These are phyloP conservation scores for Drosophila phalerata DNA, from an alignment of 2,888 invertebrate species.

Conservation along the genomic window DNA sequence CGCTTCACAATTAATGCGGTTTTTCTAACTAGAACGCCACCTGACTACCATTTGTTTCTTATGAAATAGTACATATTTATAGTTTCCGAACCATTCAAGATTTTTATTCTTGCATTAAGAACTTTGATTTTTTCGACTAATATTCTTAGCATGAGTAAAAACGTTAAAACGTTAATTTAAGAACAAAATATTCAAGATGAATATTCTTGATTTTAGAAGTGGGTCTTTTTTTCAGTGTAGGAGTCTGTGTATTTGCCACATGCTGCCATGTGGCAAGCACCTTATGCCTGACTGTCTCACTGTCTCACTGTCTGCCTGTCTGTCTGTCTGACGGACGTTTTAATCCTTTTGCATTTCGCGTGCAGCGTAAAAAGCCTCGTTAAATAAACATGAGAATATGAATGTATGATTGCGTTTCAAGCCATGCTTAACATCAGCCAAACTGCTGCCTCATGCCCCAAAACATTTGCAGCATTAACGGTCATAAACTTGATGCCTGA, in stretches of 20 bases:
- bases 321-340: slow-evolving; percentile 50
- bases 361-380: slow-evolving; percentile 78
- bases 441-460: not conserved
- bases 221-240: too few relatives aligned
- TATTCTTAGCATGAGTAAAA: too few relatives aligned
- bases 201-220: too few relatives aligned
- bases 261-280: slow-evolving; percentile 13
- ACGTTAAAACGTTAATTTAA: too few relatives aligned
- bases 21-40: too few relatives aligned
- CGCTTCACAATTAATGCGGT: too few relatives aligned
- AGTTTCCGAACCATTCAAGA: too few relatives aligned
- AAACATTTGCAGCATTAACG: slow-evolving; percentile 33
- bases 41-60: too few relatives aligned
- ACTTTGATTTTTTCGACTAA: too few relatives aligned
- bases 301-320: not conserved
- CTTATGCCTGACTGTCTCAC: slow-evolving; percentile 9
- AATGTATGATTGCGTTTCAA: slow-evolving; percentile 67
- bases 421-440: not conserved
- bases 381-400: slow-evolving; percentile 80
- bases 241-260: not conserved
- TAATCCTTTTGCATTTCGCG: slow-evolving; percentile 76
- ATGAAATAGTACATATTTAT: too few relatives aligned
- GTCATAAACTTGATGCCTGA: slow-evolving; percentile 53
- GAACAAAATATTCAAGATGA: too few relatives aligned
- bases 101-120: too few relatives aligned